Percentiles rank a stretch among this genome's conserved stretches.
Conservation (phyloP, 2,888 invertebrate species). For the Watsonalla cultraria region DNA sequence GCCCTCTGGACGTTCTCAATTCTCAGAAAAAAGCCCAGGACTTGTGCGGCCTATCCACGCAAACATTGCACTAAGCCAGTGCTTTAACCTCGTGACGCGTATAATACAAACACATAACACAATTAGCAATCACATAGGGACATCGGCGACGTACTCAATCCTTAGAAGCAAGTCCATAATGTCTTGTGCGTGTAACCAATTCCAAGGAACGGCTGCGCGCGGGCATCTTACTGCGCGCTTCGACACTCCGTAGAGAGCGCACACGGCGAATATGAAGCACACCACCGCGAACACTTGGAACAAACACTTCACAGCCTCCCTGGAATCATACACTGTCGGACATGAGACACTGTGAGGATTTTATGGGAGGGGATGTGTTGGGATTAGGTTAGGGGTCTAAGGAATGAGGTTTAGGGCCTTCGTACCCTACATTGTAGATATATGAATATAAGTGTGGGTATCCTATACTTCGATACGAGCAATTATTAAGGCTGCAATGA, state of each 20-base stretch:
- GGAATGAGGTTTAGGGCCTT: neutral
- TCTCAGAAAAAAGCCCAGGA: too few species aligned
- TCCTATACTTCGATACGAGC: too few species aligned
- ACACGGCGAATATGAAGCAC: slow-evolving; percentile 57
- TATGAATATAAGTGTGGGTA: too few species aligned
- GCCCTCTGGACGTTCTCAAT: too few species aligned
- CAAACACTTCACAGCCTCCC: slow-evolving; percentile 60
- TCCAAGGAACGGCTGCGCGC: slow-evolving; percentile 47
- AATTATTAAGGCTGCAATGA: too few species aligned
- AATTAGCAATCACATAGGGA: slow-evolving; percentile 52
- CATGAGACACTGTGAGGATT: slow-evolving; percentile 19
- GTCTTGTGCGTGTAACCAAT: slow-evolving; percentile 61
- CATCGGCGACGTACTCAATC: slow-evolving; percentile 65
- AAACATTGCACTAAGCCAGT: too few species aligned
- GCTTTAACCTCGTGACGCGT: too few species aligned
- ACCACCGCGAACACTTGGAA: slow-evolving; percentile 65
- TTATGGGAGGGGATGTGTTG: slow-evolving; percentile 8
- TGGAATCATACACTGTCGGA: slow-evolving; percentile 54
- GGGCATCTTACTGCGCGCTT: slow-evolving; percentile 18
- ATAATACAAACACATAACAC: too few species aligned
- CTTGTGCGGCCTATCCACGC: too few species aligned
- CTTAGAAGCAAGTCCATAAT: slow-evolving; percentile 57
- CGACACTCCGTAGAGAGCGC: slow-evolving; percentile 44
- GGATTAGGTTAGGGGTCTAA: slow-evolving; percentile 3
- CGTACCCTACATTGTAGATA: neutral